Evolutionary conservation across 2,888 invertebrate species (phyloP).

Genomic region (Catocala sponsa): DNA sequence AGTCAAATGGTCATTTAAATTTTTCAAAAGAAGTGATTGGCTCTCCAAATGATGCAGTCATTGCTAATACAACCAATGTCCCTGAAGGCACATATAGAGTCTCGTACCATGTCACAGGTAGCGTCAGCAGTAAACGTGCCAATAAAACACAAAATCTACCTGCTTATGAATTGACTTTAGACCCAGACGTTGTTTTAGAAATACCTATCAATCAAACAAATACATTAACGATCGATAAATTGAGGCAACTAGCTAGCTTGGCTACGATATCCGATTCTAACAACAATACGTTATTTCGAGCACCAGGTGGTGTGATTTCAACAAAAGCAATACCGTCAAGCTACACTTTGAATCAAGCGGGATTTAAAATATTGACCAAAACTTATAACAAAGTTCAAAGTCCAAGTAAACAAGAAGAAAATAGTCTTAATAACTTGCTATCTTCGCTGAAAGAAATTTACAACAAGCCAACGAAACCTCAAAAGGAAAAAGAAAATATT

Average conservation of each 20-base stretch:
- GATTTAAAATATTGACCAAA: conserved; percentile 90
- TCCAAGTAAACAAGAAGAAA: conserved; percentile 80
- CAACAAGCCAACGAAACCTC: conserved; percentile 66
- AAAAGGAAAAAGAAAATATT: conserved; percentile 64
- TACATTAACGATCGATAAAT: conserved; percentile 78
- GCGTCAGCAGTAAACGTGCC: conserved; percentile 83
- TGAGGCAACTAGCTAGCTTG: conserved; percentile 87
- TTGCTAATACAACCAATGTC: conserved; percentile 52
- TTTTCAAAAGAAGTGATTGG: conserved; percentile 49
- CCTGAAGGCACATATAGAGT: conserved; percentile 83
- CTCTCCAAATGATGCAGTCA: conserved; percentile 44
- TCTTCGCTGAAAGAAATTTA: conserved; percentile 69
- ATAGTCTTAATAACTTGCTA: conserved; percentile 65
- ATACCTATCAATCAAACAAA: conserved; percentile 79
- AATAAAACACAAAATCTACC: conserved; percentile 80
- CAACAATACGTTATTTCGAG: conserved; percentile 83
- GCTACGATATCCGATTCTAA: conserved; percentile 86
- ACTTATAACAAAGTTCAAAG: conserved; percentile 87
- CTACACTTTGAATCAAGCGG: conserved; percentile 89
- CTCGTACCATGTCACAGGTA: conserved; percentile 83
- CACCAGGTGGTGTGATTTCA: conserved; percentile 85
- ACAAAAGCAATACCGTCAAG: conserved; percentile 89
- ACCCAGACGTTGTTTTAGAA: conserved; percentile 82
- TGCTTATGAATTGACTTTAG: conserved; percentile 78
- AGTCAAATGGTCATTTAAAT: conserved; percentile 73